Base-by-base conservation (phyloP, 1,140 invertebrate species). In the Ephestia elutella region DNA sequence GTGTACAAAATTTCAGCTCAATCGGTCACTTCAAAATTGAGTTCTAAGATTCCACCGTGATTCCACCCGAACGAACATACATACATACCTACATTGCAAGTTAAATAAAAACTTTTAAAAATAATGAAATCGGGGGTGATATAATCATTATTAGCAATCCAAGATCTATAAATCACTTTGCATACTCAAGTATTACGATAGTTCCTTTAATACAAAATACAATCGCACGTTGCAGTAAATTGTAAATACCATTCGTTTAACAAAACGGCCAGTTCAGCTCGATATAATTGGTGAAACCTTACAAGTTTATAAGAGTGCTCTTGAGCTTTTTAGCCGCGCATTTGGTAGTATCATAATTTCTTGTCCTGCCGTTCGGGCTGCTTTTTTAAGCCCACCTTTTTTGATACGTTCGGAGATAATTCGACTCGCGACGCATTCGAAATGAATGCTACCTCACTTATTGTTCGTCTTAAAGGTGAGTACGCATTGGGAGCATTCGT, bases 301-400 rank as follows among this genome's bases (percentile, higher is more conserved):
- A 73, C 63, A 56, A 61, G 66, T 70, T 65, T 57, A 62, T 68
- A 71, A 60, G 65, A 70, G 63, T 65, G 59, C 32, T 7, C 17
- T 9, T 30, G 28, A 70, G 68, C 28, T 79, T 80, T 82, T 83
- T 85, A 54, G 49, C 57, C 63, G 68, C 77, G 71, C 78, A 81
- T 83, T 82, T 78, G 82, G 82, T 75, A 76, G 80, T 80, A 86
- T 82, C 79, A 86, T 83, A 86, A 82, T 77, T 86, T 86, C 79
- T 83, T 86, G 76, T 75, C 70, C 62, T 60, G 56, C 57, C 63
- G 64, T 68, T 68, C 56, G 66, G 63, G 60, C 60, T 65, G 54
- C 30, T 60, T 70, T 73, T 75, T 66, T 68, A 73, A 70, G 56
- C 57, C 60, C 63, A 66, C 64, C 68, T 78, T 80, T 82, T 84